A percentile compares a stretch with the other conserved stretches of the same genome.
phyloP scores from a whole-genome alignment of 2,888 invertebrate genomes.

The Microplitis deprimator region DNA sequence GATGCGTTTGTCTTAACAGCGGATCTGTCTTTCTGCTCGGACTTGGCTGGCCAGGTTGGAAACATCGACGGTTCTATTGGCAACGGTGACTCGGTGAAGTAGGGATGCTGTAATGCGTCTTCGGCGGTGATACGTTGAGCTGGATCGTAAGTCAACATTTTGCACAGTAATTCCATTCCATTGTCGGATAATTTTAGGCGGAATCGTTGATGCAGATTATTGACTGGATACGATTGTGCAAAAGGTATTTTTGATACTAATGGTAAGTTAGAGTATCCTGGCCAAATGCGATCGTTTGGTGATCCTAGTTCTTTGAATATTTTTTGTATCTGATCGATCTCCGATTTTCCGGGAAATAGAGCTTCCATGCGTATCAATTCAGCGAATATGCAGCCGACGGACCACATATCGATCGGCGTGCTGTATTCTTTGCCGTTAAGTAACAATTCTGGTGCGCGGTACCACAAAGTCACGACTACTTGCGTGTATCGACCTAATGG shows the following conservation, averaged over 20 bases:
- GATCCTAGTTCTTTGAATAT: slow-evolving; percentile 98
- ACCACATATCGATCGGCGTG: slow-evolving; percentile 97
- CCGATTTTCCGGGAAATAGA: slow-evolving; percentile 96
- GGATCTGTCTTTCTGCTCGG: slow-evolving; percentile 88
- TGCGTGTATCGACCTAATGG: slow-evolving; percentile 97
- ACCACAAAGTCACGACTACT: slow-evolving; percentile 98
- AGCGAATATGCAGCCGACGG: slow-evolving; percentile 90
- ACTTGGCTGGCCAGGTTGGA: slow-evolving; percentile 99
- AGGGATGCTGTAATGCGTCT: slow-evolving; percentile 87
- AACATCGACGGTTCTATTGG: slow-evolving; percentile 98
- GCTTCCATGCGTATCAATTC: slow-evolving; percentile 96
- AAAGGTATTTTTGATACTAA: slow-evolving; percentile 95
- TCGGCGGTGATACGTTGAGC: slow-evolving; percentile 89
- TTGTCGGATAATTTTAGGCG: slow-evolving; percentile 74
- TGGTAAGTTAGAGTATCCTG: slow-evolving; percentile 92
- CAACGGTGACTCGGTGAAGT: slow-evolving; percentile 86
- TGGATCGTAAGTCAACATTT: slow-evolving; percentile 94
- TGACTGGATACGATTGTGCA: slow-evolving; percentile 87
- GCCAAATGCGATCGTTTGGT: slow-evolving; percentile 96
- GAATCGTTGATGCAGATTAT: slow-evolving; percentile 82
- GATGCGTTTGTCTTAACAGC: slow-evolving; percentile 77
- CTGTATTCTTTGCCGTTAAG: slow-evolving; percentile 94
- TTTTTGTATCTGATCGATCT: slow-evolving; percentile 93
- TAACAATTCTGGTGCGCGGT: slow-evolving; percentile 95
- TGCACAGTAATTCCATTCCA: slow-evolving; percentile 78